These are phyloP conservation scores for Aricia agestis DNA, from an alignment of 1,140 invertebrate genomes.

Conservation along the genomic window DNA sequence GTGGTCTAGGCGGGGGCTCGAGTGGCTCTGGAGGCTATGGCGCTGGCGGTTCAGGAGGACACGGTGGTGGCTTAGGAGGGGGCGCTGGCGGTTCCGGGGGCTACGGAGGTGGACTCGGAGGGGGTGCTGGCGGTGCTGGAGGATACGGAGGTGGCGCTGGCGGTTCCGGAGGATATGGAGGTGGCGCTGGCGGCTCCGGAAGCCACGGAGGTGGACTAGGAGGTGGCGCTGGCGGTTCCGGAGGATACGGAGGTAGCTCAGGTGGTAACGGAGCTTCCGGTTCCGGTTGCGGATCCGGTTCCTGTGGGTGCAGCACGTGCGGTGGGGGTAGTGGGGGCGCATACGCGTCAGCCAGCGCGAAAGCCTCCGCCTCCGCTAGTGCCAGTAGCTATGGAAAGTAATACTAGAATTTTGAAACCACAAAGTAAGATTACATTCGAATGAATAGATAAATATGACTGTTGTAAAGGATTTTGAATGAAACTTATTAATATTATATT, in stretches of 20 bases:
- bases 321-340: conserved; percentile 36
- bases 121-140: conserved; percentile 30
- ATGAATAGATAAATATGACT: neutral
- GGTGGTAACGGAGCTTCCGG: conserved; percentile 30
- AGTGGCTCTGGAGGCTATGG: conserved; percentile 26
- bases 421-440: too few species aligned
- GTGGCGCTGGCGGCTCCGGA: conserved; percentile 25
- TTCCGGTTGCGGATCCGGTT: conserved; percentile 25
- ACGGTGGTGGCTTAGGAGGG: conserved; percentile 22
- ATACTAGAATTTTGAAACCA: neutral
- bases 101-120: conserved; percentile 26
- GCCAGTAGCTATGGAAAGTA: conserved; percentile 49
- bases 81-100: conserved; percentile 27
- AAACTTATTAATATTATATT: neutral
- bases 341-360: conserved; percentile 43
- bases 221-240: conserved; percentile 24
- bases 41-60: conserved; percentile 24
- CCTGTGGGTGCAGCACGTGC: conserved; percentile 29
- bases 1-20: conserved; percentile 23
- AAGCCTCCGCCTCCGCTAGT: conserved; percentile 45
- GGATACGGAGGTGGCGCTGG: conserved; percentile 26
- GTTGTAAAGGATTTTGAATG: neutral
- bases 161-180: conserved; percentile 21
- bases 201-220: conserved; percentile 30
- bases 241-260: conserved; percentile 20